Percentiles rank a stretch among this genome's conserved stretches.
Evolutionary conservation across 2,888 invertebrate species (phyloP).

Genomic region (Xiphydria camelus): DNA sequence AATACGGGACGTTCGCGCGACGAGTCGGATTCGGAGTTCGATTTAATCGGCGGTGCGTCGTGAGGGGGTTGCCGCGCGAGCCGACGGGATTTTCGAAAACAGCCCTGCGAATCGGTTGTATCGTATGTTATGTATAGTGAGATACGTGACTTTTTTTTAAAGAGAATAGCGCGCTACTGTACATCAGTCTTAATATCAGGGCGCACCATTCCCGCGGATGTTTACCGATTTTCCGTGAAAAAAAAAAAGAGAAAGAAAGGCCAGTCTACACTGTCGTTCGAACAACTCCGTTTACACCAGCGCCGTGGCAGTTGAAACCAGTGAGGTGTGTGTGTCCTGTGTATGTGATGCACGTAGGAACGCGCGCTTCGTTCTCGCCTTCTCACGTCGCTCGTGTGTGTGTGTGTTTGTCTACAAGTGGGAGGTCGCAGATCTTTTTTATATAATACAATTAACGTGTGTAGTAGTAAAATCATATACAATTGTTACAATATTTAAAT

Average conservation of each 20-base stretch:
- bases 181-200: slow-evolving; percentile 59
- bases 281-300: slow-evolving; percentile 8
- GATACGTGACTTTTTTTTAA: slow-evolving; percentile 13
- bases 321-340: slow-evolving; percentile 28
- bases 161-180: slow-evolving; percentile 58
- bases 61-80: no score
- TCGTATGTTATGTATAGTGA: slow-evolving; percentile 9
- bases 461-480: slow-evolving; percentile 58
- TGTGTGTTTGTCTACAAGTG: slow-evolving; percentile 52
- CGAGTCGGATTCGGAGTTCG: no score
- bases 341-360: slow-evolving; percentile 10
- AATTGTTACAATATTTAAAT: slow-evolving; percentile 59
- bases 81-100: no score
- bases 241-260: neutral
- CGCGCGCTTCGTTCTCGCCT: slow-evolving; percentile 14
- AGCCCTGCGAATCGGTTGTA: slow-evolving; percentile 38
- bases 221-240: slow-evolving; percentile 29
- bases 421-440: slow-evolving; percentile 46
- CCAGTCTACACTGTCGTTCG: neutral
- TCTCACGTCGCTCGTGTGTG: slow-evolving; percentile 23
- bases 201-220: slow-evolving; percentile 55
- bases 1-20: no score
- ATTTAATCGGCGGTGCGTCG: no score
- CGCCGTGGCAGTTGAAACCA: slow-evolving; percentile 53
- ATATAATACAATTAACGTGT: slow-evolving; percentile 59